phyloP scores from a whole-genome alignment of 35 echinoderm and acorn worm species.

The Amphiura filiformis region DNA sequence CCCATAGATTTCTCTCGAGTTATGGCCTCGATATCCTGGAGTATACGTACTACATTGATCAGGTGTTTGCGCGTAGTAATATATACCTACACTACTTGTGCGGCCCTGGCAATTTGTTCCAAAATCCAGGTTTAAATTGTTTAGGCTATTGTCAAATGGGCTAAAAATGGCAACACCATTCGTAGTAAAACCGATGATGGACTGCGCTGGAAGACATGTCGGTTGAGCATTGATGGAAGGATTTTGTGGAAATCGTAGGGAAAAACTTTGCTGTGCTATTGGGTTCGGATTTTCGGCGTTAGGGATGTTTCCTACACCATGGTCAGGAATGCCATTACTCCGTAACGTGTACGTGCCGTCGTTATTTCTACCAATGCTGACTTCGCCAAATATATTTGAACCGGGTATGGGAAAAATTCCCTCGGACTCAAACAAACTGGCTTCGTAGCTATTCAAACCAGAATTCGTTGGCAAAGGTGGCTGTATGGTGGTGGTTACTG shows the following conservation, averaged over 20 bases:
- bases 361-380: background rate
- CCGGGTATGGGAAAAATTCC: background rate
- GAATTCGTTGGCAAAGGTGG: background rate
- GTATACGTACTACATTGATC: background rate
- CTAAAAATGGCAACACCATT: background rate
- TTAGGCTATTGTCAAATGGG: background rate
- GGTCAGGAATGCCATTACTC: background rate
- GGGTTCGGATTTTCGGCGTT: background rate
- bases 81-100: background rate
- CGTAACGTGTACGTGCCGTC: background rate
- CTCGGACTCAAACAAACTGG: background rate
- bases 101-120: background rate
- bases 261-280: background rate
- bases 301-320: background rate
- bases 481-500: background rate
- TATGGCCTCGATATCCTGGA: background rate
- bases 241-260: background rate
- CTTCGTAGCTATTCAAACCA: background rate
- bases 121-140: background rate
- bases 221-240: background rate
- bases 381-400: background rate
- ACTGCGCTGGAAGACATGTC: background rate
- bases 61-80: background rate
- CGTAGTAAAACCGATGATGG: background rate
- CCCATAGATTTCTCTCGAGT: background rate